Percentiles rank a stretch among this genome's conserved stretches.
Conservation (phyloP, 2,113 vertebrate species). For the Platanista minor region DNA sequence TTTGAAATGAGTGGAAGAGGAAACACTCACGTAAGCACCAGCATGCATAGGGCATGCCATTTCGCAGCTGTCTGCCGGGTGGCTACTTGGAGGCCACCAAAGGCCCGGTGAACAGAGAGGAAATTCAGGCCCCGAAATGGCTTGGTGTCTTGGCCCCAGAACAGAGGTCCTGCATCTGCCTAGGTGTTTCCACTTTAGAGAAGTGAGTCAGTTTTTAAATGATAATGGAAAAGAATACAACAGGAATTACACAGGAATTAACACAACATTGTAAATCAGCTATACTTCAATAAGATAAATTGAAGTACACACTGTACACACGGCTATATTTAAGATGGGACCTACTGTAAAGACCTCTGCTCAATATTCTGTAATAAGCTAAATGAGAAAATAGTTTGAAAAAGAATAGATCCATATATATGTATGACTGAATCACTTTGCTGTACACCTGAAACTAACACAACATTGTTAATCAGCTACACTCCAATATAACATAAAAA, state of each 20-base stretch:
- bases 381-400: too few relatives aligned
- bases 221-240: background rate
- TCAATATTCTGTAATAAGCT: too few relatives aligned
- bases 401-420: too few relatives aligned
- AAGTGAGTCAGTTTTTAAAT: constrained; percentile 49
- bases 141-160: constrained; percentile 41
- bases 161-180: constrained; percentile 33
- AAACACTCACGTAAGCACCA: background rate
- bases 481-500: background rate
- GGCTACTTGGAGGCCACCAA: background rate
- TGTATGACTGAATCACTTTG: background rate
- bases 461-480: background rate
- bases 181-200: constrained; percentile 50
- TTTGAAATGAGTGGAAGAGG: background rate
- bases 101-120: constrained; percentile 3
- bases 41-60: background rate
- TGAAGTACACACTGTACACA: too few relatives aligned
- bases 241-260: too few relatives aligned
- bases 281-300: too few relatives aligned
- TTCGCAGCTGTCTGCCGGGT: background rate
- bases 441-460: background rate
- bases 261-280: too few relatives aligned
- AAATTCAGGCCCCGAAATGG: constrained; percentile 51
- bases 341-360: too few relatives aligned
- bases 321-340: too few relatives aligned